Conservation (phyloP, 2,888 invertebrate genomes). For the Trachelus stipa region DNA sequence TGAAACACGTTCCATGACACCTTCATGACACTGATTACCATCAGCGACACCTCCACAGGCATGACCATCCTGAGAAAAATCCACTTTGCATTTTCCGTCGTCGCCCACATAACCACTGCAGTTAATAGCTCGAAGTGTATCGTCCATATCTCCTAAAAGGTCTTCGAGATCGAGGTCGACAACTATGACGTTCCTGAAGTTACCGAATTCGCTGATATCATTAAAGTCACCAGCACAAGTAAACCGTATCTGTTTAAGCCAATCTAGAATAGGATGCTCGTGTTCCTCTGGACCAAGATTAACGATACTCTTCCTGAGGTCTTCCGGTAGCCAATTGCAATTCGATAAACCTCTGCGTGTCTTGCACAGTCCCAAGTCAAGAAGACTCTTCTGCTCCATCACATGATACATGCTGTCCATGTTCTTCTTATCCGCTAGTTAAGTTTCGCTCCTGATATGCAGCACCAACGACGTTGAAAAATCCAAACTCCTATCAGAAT, state of each 20-base stretch:
- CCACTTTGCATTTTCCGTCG: background rate
- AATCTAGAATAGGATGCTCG: constrained; percentile 32
- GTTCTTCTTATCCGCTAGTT: background rate
- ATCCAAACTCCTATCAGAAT: background rate
- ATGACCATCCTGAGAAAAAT: background rate
- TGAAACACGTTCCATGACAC: background rate
- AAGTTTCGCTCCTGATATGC: background rate
- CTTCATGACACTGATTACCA: background rate
- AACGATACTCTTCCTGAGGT: constrained; percentile 27
- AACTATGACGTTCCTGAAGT: background rate
- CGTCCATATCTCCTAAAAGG: background rate
- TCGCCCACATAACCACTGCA: background rate
- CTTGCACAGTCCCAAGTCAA: constrained; percentile 10
- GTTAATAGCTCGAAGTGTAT: background rate
- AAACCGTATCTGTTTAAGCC: constrained; percentile 35
- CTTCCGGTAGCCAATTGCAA: constrained; percentile 32
- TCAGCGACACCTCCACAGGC: background rate
- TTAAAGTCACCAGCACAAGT: constrained; percentile 32
- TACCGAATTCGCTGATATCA: constrained; percentile 23
- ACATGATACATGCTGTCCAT: constrained; percentile 27
- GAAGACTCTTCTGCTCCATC: constrained; percentile 39
- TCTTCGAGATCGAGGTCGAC: background rate
- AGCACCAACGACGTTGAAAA: background rate
- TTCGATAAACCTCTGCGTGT: background rate
- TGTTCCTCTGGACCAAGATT: constrained; percentile 19